Evolutionary conservation across 2,888 invertebrate species (phyloP).

Genomic region (Noctua janthina): DNA sequence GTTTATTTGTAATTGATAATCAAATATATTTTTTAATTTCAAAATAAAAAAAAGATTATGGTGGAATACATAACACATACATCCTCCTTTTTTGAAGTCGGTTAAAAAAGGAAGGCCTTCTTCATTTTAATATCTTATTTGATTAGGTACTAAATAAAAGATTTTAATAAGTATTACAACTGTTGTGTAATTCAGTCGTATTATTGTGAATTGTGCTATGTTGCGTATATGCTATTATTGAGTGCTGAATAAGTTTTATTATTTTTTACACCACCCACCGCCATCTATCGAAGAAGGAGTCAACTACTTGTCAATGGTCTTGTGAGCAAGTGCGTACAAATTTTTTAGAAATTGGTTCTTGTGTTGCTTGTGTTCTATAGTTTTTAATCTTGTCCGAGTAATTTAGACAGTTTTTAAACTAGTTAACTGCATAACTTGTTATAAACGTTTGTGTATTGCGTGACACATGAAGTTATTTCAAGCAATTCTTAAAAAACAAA

Average conservation of each 20-base stretch:
- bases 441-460: neutral
- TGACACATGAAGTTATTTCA: neutral
- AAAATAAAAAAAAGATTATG: too few species aligned
- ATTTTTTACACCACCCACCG: neutral
- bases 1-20: neutral
- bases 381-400: neutral
- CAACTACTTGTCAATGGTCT: neutral
- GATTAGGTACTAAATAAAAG: neutral
- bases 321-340: neutral
- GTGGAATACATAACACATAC: too few species aligned
- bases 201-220: neutral
- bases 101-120: neutral
- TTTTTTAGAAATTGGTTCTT: neutral
- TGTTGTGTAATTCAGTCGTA: neutral
- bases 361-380: neutral
- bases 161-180: neutral
- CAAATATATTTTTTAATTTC: too few species aligned
- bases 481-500: neutral
- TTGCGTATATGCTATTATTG: neutral
- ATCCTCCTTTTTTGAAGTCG: too few species aligned
- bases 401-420: neutral
- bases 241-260: neutral
- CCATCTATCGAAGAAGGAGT: slow-evolving; percentile 19
- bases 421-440: neutral
- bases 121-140: neutral